Evolutionary conservation across 2,888 invertebrate species (phyloP), one percentile per base, ranked within the genome.

Genomic region (Lydus trimaculatus): DNA sequence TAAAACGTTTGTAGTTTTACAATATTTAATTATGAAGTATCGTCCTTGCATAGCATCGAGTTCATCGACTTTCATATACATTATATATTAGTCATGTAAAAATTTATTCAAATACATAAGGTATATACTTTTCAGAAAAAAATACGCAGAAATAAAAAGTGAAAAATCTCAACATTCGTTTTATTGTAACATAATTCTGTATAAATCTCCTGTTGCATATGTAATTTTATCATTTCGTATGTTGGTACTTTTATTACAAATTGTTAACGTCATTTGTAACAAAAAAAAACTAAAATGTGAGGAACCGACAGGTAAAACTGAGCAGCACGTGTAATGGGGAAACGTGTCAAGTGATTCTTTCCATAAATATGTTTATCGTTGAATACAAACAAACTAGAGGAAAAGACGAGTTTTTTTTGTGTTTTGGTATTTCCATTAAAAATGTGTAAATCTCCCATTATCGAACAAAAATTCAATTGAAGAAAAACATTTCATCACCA

Each of bases 1-100:
- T 48, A 20, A 48, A 48, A 20, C 20, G 11, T 20, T 48, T 20
- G 4, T 48, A 67, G 25, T 64, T 67, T 67, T 64, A 64, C 61
- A 61, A 61, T 36, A 58, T 65, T 68, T 67, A 60, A 68, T 66
- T 66, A 64, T 69, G 63, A 62, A 25, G 9, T 25, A 64, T 63
- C 63, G 69, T 65, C 69, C 69, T 69, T 69, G 69, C 69, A 69
- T 69, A 65, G 65, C 63, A 11, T 25, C 52, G 62, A 63, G 69
- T 69, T 69, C 69, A 65, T 69, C 65, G 65, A 69, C 69, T 64
- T 62, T 20, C 13, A 59, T 15, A 33, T 20, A 17, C 58, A 56
- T 58, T 31, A 20, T 59, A 61, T 43, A 58, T 68, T 68, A 65
- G 20, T 48, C 48, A 48, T 23, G 48, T 48, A 20, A 9, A 48